These are phyloP conservation scores for Alsophila aescularia DNA, from an alignment of 2,888 invertebrate species.

Conservation along the genomic window DNA sequence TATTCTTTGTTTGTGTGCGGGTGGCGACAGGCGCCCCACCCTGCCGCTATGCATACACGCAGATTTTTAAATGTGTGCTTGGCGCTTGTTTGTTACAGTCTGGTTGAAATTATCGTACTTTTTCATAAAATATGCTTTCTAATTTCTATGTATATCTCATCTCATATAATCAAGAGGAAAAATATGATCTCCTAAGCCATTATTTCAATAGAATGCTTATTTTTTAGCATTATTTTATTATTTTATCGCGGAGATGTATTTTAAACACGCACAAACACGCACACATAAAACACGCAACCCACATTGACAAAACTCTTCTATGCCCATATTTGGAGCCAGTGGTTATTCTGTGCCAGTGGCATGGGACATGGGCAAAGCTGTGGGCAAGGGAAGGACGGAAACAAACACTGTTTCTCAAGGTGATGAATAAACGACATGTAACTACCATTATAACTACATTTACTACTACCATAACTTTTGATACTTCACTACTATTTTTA, in stretches of 20 bases:
- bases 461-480: too few species aligned
- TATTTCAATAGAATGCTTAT: neutral
- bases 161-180: neutral
- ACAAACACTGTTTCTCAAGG: too few species aligned
- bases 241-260: slow-evolving; percentile 29
- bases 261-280: too few species aligned
- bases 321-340: slow-evolving; percentile 24
- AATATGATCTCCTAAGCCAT: neutral
- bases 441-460: too few species aligned
- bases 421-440: too few species aligned
- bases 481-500: too few species aligned
- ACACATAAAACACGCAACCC: too few species aligned
- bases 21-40: neutral
- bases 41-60: neutral
- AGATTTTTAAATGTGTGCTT: neutral
- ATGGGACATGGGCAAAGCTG: too few species aligned
- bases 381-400: too few species aligned
- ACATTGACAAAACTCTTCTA: slow-evolving; percentile 31
- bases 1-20: slow-evolving; percentile 12
- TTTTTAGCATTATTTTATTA: neutral
- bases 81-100: slow-evolving; percentile 8
- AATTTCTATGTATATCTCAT: neutral
- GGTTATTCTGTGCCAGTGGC: neutral
- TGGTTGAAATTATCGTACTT: slow-evolving; percentile 3
- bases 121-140: neutral